Evolutionary conservation across 2,888 invertebrate species (phyloP).

Genomic region (Volucella inanis): DNA sequence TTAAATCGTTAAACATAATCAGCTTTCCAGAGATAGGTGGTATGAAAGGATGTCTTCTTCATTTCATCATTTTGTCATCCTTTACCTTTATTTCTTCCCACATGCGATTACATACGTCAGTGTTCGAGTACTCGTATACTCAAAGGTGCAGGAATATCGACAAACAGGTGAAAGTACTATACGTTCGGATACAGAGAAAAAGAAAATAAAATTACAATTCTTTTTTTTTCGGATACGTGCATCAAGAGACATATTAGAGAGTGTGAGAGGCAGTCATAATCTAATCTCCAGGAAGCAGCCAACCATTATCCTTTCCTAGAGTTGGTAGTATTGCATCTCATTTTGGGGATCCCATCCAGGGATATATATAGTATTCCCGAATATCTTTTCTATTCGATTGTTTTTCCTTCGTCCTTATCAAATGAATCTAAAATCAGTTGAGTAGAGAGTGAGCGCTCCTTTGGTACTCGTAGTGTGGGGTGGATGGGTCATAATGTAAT

Average conservation of each 20-base stretch:
- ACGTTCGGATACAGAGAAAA: neutral
- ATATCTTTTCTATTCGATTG: conserved; percentile 37
- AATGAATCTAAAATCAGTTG: conserved; percentile 65
- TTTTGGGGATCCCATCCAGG: conserved; percentile 46
- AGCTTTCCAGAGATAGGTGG: conserved; percentile 51
- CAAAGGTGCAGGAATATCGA: neutral
- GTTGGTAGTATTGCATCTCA: conserved; percentile 59
- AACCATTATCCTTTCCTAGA: conserved; percentile 60
- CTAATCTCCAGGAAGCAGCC: conserved; percentile 61
- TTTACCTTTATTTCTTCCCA: conserved; percentile 5
- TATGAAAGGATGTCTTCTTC: conserved; percentile 52
- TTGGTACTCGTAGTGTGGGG: neutral
- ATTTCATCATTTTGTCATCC: conserved; percentile 37
- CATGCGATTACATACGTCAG: neutral
- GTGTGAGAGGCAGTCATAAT: conserved; percentile 43
- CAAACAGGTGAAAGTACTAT: conserved; percentile 39
- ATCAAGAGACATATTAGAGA: conserved; percentile 65
- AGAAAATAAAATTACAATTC: conserved; percentile 64
- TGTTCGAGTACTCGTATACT: too few species aligned
- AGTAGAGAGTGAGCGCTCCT: neutral
- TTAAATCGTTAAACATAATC: conserved; percentile 73
- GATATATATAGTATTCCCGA: too few species aligned
- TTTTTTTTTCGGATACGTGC: conserved; percentile 59
- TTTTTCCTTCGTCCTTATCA: conserved; percentile 49
- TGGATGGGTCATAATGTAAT: conserved; percentile 62